phyloP scores from a whole-genome alignment of 30 jellyfish, hydroid and myxozoan genomes.

The Rhopilema esculentum region DNA sequence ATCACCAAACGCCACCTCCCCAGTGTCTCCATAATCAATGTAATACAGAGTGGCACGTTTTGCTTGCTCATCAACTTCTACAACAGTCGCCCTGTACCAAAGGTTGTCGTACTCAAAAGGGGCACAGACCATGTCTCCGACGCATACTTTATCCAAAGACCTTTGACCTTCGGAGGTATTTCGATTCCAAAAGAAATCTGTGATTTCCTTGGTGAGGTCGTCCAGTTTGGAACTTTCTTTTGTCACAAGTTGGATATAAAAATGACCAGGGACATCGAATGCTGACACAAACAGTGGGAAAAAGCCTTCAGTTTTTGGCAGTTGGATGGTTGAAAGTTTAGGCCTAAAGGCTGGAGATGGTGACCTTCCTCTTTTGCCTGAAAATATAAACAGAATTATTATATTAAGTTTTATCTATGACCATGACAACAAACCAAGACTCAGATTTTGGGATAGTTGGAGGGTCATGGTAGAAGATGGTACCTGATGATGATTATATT shows the following conservation, averaged over 20 bases:
- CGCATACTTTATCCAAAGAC: slow-evolving; percentile 26
- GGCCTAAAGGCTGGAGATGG: slow-evolving; percentile 43
- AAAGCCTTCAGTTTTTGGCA: slow-evolving; percentile 70
- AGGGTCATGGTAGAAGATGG: too few relatives aligned
- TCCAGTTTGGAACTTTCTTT: slow-evolving; percentile 64
- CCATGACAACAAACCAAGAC: too few relatives aligned
- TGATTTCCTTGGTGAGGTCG: slow-evolving; percentile 71
- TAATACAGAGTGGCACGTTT: slow-evolving; percentile 55
- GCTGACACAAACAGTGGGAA: slow-evolving; percentile 88
- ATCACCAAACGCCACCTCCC: slow-evolving; percentile 50
- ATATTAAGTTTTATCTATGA: too few relatives aligned
- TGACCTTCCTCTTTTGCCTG: too few relatives aligned
- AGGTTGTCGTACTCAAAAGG: slow-evolving; percentile 77
- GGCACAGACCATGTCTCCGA: slow-evolving; percentile 86
- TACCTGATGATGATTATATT: too few relatives aligned
- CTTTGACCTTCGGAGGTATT: slow-evolving; percentile 23
- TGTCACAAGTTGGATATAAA: slow-evolving; percentile 76
- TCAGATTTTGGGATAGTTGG: too few relatives aligned
- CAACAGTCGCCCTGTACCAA: slow-evolving; percentile 90
- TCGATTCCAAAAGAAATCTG: slow-evolving; percentile 46
- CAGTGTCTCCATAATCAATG: slow-evolving; percentile 93
- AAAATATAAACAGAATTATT: too few relatives aligned
- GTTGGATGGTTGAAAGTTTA: slow-evolving; percentile 29
- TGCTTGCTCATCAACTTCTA: slow-evolving; percentile 44
- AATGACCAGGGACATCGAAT: slow-evolving; percentile 78